phyloP scores from a whole-genome alignment of 1,140 invertebrate genomes.

The Geopemphigus sp. region DNA sequence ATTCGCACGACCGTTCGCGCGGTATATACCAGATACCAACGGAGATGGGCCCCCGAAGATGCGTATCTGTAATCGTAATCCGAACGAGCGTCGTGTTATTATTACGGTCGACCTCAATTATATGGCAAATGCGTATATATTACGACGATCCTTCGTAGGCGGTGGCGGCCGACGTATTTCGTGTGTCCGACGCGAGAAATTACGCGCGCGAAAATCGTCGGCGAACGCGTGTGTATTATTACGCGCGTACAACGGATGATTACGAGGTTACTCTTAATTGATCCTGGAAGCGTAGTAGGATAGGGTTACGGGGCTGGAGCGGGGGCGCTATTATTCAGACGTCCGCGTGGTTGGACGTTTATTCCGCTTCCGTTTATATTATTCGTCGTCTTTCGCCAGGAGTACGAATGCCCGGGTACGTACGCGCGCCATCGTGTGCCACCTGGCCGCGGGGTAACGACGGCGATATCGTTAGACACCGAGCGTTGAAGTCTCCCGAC shows the following conservation, averaged over 20 bases:
- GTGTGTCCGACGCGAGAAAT: no score
- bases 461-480: no score
- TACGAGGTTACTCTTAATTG: conserved; percentile 20
- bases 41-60: neutral
- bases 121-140: neutral
- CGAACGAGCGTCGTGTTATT: neutral
- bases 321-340: no score
- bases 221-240: neutral
- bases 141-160: conserved; percentile 36
- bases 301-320: no score
- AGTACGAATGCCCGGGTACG: no score
- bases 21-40: neutral
- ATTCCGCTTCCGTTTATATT: neutral
- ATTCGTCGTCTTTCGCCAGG: no score
- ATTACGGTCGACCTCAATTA: conserved; percentile 23
- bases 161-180: neutral
- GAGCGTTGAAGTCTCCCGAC: conserved; percentile 30
- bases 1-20: no score
- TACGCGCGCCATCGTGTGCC: no score
- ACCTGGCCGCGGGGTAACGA: no score
- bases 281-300: neutral
- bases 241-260: neutral
- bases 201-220: neutral
- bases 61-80: neutral
- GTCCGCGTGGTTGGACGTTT: no score